Conservation (phyloP, 2,797 vertebrate genomes). For the Brachyalestes nurse region DNA sequence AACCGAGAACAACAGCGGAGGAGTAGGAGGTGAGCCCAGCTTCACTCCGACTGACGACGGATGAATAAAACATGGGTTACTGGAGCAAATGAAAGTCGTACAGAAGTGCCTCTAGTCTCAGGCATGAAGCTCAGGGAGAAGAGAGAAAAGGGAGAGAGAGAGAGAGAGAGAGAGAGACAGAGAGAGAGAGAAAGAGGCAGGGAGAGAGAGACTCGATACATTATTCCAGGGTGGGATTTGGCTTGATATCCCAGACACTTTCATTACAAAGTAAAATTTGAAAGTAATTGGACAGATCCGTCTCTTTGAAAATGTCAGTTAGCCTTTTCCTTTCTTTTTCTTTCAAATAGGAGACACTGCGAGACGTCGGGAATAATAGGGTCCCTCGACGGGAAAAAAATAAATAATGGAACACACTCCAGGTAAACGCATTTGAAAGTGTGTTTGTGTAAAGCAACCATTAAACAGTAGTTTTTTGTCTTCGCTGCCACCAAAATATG, state of each 20-base stretch:
- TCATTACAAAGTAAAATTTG: conserved; percentile 77
- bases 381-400: not conserved
- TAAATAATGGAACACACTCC: conserved; percentile 7
- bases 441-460: not conserved
- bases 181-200: not conserved
- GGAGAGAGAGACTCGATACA: conserved; percentile 27
- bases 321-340: conserved; percentile 8
- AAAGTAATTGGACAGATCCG: conserved; percentile 59
- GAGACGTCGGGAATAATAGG: conserved; percentile 1
- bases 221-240: conserved; percentile 65
- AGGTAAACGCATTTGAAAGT: not conserved
- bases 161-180: conserved; percentile 7
- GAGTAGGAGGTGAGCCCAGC: conserved; percentile 10
- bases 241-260: conserved; percentile 62
- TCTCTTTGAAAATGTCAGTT: conserved; percentile 29
- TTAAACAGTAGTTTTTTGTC: not conserved
- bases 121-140: conserved; percentile 13
- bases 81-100: conserved; percentile 48
- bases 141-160: not conserved
- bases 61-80: conserved; percentile 74
- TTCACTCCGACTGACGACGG: conserved; percentile 19
- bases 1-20: conserved; percentile 18
- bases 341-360: conserved; percentile 7
- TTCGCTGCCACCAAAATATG: not conserved
- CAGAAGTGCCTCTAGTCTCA: conserved; percentile 23